Conservation (phyloP, 2,797 vertebrate genomes). For the Columba guinea region DNA sequence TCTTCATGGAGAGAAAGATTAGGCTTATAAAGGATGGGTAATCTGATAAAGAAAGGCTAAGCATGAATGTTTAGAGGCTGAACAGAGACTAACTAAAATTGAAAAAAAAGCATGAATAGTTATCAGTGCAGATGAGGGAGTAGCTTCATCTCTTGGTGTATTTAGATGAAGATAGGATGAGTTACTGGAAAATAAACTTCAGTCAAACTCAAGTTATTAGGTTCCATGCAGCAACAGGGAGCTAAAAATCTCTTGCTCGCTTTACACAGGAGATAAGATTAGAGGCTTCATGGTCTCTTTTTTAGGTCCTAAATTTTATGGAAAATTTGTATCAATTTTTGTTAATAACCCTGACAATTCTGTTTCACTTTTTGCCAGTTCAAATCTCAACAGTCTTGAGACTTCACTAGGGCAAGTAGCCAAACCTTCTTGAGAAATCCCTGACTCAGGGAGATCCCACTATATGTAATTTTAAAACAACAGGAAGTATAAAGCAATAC, state of each 20-base stretch:
- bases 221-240: not conserved
- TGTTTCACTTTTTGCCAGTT: not conserved
- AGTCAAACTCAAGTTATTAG: not conserved
- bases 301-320: not conserved
- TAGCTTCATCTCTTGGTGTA: not conserved
- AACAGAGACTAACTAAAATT: not conserved
- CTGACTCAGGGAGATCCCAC: not conserved
- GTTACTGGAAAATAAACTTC: not conserved
- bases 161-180: not conserved
- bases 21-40: not conserved
- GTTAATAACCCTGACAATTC: not conserved
- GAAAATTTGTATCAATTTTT: not conserved
- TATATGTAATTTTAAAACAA: slow-evolving; percentile 13
- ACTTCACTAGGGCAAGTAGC: not conserved
- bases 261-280: not conserved
- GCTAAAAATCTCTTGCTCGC: not conserved
- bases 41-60: not conserved
- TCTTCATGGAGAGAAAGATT: not conserved
- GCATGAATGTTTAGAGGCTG: not conserved
- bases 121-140: not conserved
- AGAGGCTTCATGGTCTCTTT: not conserved
- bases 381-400: not conserved
- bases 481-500: slow-evolving; percentile 35
- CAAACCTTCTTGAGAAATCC: not conserved
- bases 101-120: not conserved